Base-by-base conservation (phyloP, 30 jellyfish, hydroid and myxozoan species). In the Phacellophora camtschatica region DNA sequence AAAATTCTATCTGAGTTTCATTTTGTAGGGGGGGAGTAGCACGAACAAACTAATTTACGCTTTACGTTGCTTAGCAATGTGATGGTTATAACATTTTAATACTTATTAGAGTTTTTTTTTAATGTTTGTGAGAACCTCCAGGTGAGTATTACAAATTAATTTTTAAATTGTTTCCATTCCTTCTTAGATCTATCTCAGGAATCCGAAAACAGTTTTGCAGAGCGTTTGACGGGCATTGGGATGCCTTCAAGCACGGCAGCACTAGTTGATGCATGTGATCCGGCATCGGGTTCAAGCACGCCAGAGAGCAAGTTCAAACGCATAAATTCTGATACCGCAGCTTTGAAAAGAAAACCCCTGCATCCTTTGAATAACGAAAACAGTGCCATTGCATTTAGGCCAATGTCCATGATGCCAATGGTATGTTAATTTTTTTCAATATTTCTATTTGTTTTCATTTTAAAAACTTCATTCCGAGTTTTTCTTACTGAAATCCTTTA, bases 241-340 rank as follows among this genome's bases (percentile, higher is more conserved):
- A 85, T 85, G 96, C 96, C 96, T 5, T 23, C 64, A 19, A 37
- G 50, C 20, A 77, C 90, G 6, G 90, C 90, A 5, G 90, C 90
- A 22, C 67, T 85, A 16, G 96, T 85, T 9, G 96, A 85, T 64
- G 96, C 96, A 32, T 85, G 90, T 46, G 96, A 85, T 39, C 86
- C 94, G 28, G 66, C 81, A 3, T 66, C 92, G 22, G 56, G 46
- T 23, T 57, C 86, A 4, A 56, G 74, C 49, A 29, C 87, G 71
- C 87, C 94, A 11, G 35, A 31, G 30, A 62, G 16, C 32, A 49
- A 42, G 50, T 71, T 90, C 70, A 71, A 96, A 25, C 83, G 98
- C 15, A 90, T 90, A 92, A 86, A 90, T 43, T 90, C 98, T 2
- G 98, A 84, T 45, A 55, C 96, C 0, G 66, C 92, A 19, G 96